Base-by-base conservation (phyloP, 1,140 invertebrate genomes). In the Arion vulgaris region DNA sequence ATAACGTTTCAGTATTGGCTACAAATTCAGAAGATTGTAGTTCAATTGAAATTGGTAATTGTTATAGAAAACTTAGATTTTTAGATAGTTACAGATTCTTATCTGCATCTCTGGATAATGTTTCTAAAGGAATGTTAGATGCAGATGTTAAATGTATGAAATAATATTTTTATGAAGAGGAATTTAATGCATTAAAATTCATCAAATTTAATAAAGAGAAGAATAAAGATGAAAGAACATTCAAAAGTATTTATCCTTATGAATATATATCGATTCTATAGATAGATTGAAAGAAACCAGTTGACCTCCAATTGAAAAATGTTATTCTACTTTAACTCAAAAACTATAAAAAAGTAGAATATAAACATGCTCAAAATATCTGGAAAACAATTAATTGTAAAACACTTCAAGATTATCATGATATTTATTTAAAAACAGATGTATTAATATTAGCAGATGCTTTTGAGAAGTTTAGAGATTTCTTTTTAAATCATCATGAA, bases 381-480 rank as follows among this genome's bases (percentile, higher is more conserved):
- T 66, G 62, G n/a, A 66, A 66, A 32, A 66, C 2, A 23, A 32
- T 66, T 17, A 66, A 32, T 66, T 32, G 62, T 66, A 66, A 66
- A 66, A 32, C 62, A 66, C n/a, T 66, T 66, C 62, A 66, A 66
- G 62, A 66, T 32, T 66, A 66, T 66, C 62, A 32, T 66, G 62
- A 66, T 66, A 1, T 66, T 11, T 80, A 80, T 80, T 49, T 71
- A 71, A 80, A 80, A 72, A 80, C 79, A 71, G 79, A 80, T 80
- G 68, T 80, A 71, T 36, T 80, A 69, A 71, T 80, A 51, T 71
- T 80, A 72, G 79, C 87, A 19, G 92, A 93, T 88, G 84, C 93
- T 38, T 93, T 94, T 87, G 91, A 93, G 90, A 92, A 93, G 86
- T 93, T 85, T 82, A 86, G 83, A 85, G 66, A 87, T 69, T 69